Conservation (phyloP, 2,113 vertebrate species). For the Chunga burmeisteri region DNA sequence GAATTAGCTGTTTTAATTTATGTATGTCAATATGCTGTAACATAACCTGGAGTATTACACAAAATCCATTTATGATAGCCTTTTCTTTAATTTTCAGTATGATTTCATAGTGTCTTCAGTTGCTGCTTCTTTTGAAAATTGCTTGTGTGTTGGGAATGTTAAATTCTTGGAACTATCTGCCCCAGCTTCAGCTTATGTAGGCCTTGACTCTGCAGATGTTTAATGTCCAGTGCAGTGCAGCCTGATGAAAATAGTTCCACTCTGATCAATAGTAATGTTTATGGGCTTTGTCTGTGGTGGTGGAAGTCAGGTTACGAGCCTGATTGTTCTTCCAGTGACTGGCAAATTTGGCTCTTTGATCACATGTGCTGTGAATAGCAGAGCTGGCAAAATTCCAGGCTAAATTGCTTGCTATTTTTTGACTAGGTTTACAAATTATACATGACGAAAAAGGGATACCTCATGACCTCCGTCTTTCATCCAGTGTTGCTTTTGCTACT, state of each 20-base stretch:
- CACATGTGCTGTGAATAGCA: background rate
- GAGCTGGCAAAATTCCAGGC: background rate
- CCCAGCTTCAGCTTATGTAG: background rate
- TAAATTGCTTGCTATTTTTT: background rate
- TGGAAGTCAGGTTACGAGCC: background rate
- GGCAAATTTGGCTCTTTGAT: conserved; percentile 37
- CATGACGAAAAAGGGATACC: background rate
- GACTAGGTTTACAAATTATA: background rate
- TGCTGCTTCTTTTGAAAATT: background rate
- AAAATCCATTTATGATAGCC: background rate
- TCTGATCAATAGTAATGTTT: conserved; percentile 11
- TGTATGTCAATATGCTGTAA: conserved; percentile 8
- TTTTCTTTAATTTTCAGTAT: background rate
- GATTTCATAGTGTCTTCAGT: background rate
- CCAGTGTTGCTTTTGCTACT: background rate
- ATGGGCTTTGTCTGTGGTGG: background rate
- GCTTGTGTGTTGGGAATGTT: background rate
- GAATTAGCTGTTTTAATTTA: conserved; percentile 45
- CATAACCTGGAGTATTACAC: background rate
- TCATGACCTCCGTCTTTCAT: background rate
- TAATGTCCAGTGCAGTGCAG: background rate
- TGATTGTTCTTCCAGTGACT: background rate
- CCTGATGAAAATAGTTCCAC: background rate
- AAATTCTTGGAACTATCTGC: background rate
- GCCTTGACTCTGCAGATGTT: background rate